These are phyloP conservation scores for Melanocharis versteri DNA, from an alignment of 2,113 vertebrate species.

Conservation along the genomic window DNA sequence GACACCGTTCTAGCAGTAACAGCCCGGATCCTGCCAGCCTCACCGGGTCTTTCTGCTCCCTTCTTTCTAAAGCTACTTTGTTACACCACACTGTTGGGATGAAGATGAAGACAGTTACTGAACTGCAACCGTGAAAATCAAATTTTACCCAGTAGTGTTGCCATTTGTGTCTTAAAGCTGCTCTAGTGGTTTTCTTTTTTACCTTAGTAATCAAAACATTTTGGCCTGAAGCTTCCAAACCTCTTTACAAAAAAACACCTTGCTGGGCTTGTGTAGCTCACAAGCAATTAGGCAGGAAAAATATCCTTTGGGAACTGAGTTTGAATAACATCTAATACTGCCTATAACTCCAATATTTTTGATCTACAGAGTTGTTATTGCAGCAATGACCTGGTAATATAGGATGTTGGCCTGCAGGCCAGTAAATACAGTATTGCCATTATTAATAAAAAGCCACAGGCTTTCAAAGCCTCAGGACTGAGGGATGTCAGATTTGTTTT, in stretches of 20 bases:
- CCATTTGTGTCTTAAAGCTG: background rate
- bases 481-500: background rate
- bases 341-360: background rate
- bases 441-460: background rate
- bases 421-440: background rate
- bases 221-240: background rate
- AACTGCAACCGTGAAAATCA: background rate
- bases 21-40: background rate
- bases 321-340: background rate
- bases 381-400: background rate
- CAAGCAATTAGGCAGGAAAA: background rate
- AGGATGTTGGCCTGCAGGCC: background rate
- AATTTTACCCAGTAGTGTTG: background rate
- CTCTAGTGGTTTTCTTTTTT: background rate
- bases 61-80: background rate
- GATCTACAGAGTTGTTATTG: background rate
- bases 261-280: background rate
- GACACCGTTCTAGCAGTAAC: background rate
- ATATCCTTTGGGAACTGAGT: background rate
- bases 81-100: background rate
- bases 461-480: background rate
- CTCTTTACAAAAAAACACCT: background rate
- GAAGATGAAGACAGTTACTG: background rate
- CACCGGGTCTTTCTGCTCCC: background rate
- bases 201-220: background rate